Base-by-base conservation (phyloP, 2,888 invertebrate genomes). In the Crepidodera aurea region DNA sequence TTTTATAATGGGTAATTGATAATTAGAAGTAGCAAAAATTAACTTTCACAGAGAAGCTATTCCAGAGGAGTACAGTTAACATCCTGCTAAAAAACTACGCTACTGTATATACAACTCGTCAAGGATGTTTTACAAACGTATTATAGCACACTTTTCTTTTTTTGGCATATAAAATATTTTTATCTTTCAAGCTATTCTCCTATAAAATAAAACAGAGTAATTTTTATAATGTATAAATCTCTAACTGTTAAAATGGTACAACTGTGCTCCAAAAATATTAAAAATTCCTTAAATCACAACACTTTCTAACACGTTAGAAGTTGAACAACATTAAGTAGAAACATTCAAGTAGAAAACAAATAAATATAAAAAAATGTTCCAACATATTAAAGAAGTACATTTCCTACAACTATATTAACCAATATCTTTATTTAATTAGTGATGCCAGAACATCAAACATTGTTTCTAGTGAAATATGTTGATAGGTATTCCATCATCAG, bases 131-230 rank as follows among this genome's bases (percentile, higher is more conserved):
- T 71, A 73, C 73, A 75, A 74, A 73, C 71, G 66, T 67, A 71
- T 66, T 74, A 76, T 73, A 77, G 75, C 77, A 76, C 75, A 72
- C 70, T 54, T 65, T 65, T 67, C 72, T 60, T 60, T 74, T 75
- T 78, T 78, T 77, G 78, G 77, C 78, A 77, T 78, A 77, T 70
- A 77, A 78, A 78, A 77, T 75, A 75, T 76, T 70, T 22, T 68
- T 42, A 62, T 67, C 67, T 66, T 68, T 70, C 70, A 75, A 74
- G 73, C 75, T 75, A 73, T 64, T 61, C 60, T 60, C 44, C 34
- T 50, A 53, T 59, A 51, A 67, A 66, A 68, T 60, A 64, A 63
- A 48, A 60, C 59, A 48, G 59, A 39, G 37, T 60, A 59, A 51
- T 57, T 60, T 63, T 53, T 66, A 61, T 65, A 60, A 53, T 51